Percentiles rank a stretch among this genome's conserved stretches.
Evolutionary conservation across 2,797 vertebrate species (phyloP).

Genomic region (Sebastes matsubarae): DNA sequence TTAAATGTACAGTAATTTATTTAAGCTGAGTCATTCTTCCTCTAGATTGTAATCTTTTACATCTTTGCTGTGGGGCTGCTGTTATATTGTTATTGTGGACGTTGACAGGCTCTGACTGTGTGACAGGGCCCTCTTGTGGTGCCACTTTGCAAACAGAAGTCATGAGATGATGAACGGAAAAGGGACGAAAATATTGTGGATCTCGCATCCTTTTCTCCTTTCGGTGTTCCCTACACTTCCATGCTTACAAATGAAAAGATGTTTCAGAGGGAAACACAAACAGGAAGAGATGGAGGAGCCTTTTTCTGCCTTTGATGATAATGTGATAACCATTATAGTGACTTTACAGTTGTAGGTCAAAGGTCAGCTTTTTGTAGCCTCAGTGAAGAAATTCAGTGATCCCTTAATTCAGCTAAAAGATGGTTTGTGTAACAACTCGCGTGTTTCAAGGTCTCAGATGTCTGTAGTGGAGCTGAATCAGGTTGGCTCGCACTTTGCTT

Average conservation of each 20-base stretch:
- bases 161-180: background rate
- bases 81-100: background rate
- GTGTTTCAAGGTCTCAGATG: conserved; percentile 19
- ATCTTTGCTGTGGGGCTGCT: background rate
- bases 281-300: background rate
- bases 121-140: conserved; percentile 63
- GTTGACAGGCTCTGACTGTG: conserved; percentile 23
- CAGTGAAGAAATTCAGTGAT: background rate
- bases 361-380: background rate
- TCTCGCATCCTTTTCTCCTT: background rate
- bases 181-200: background rate
- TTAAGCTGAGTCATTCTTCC: background rate
- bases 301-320: background rate
- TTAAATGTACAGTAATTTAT: background rate
- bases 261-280: background rate
- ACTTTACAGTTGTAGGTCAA: background rate
- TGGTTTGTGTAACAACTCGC: background rate
- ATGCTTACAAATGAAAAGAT: background rate
- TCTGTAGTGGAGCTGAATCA: conserved; percentile 54
- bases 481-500: conserved; percentile 36
- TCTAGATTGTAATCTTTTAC: background rate
- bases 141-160: conserved; percentile 7
- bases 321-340: background rate
- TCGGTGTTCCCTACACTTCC: background rate
- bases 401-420: background rate